Conservation (phyloP, 2,113 vertebrate species). For the Camelus bactrianus region DNA sequence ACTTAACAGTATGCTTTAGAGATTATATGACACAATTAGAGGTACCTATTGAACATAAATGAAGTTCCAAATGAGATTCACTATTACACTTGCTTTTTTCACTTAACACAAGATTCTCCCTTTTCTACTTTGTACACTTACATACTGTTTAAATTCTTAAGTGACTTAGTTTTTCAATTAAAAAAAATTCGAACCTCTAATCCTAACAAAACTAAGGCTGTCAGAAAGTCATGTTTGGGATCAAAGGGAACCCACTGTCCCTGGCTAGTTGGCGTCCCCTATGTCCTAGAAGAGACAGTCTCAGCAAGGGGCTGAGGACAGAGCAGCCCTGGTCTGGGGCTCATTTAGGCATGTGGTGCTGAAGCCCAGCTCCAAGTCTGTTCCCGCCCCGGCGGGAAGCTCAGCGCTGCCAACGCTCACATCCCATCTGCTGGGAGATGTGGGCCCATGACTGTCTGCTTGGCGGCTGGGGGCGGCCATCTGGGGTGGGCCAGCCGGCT, state of each 20-base stretch:
- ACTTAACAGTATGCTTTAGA: background rate
- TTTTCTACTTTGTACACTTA: background rate
- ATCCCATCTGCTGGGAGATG: conserved; percentile 65
- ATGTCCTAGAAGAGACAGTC: background rate
- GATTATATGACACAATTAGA: background rate
- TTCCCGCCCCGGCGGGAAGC: background rate
- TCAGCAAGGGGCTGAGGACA: background rate
- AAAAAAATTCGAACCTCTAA: background rate
- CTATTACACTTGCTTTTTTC: background rate
- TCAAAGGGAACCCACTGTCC: background rate
- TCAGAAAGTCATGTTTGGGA: background rate
- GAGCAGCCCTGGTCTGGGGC: background rate
- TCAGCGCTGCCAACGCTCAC: background rate
- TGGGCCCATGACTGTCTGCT: conserved; percentile 22
- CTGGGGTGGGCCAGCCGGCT: conserved; percentile 45
- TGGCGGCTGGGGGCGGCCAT: conserved; percentile 28
- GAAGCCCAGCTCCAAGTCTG: conserved; percentile 23
- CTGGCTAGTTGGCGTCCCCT: background rate
- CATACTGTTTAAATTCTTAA: background rate
- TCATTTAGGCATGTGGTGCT: background rate
- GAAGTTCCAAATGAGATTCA: background rate
- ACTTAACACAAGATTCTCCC: background rate
- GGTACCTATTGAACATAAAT: background rate
- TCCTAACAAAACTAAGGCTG: conserved; percentile 21
- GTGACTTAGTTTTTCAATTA: background rate